Evolutionary conservation across 2,113 vertebrate genomes (phyloP), one percentile per base, ranked within the genome.

Genomic region (Tragelaphus strepsiceros): DNA sequence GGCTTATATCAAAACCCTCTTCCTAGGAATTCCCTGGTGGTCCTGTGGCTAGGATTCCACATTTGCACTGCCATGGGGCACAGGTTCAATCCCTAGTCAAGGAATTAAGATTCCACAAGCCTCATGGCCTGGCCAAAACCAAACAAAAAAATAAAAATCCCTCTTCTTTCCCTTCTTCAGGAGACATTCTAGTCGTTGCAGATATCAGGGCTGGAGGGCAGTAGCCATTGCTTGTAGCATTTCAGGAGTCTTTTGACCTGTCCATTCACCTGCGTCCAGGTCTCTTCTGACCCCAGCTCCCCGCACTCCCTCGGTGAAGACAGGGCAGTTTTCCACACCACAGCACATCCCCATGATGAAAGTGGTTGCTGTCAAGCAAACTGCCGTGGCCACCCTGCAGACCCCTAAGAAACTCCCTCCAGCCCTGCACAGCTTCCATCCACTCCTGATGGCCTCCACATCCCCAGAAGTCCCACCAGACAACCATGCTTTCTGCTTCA

Each of bases 331-430:
- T n/a, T n/a, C 80, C 51, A 82, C 30, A 13, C 32, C 30, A n/a
- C 6, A 12, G 30, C 32, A 21, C 19, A 53, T 53, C 51, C 51
- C 8, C 19, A 1, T 82, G 51, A n/a, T n/a, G 30, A 24, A 82
- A 54, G 49, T n/a, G 49, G 51, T n/a, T 49, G 26, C 49, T 32
- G 30, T 81, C 30, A 51, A 32, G 28, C 30, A 82, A 82, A n/a
- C 80, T 13, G 6, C 49, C 1, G 3, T 51, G 17, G 30, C 17
- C 80, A 22, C 30, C 6, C 30, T n/a, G 17, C 0, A 0, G 6
- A 19, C 49, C 30, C 80, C 17, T 22, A 51, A 32, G 49, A n/a
- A 53, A 17, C 30, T 54, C 17, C 80, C 80, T 54, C 49, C 80
- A n/a, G 19, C 78, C 28, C 30, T 81, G 9, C 30, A 8, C 4